Base-by-base conservation (phyloP, 2,797 vertebrate genomes). In the Scolopax bukidnonensis region DNA sequence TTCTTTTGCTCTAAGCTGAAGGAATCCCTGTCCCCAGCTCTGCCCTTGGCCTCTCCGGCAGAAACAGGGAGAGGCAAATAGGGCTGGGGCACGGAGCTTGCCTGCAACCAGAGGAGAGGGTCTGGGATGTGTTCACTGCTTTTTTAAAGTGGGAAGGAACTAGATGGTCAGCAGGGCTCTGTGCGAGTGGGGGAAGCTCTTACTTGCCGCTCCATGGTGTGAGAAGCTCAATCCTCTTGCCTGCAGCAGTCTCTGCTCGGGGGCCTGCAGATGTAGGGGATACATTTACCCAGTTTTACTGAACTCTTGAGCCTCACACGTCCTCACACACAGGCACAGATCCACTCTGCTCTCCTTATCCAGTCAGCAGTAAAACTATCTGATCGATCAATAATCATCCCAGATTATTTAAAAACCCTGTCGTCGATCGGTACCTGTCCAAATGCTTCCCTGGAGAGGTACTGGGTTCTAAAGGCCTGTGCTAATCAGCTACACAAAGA, bases 171-270 rank as follows among this genome's bases (percentile, higher is more conserved):
- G 1, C 28, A 41, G 32, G 23, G 18, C n/a, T 61, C 57, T 83
- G 51, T 40, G 51, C 5, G 19, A 47, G 32, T 12, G 33, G 40
- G 41, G 57, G 60, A 15, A 28, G 1, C 50, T 75, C 45, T 40
- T 8, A 0, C 3, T 23, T 78, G 61, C 57, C 27, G 83, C 27
- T 65, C 81, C 18, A 7, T 30, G 61, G 16, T 32, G 3, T 7
- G 32, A 70, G 56, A 12, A 24, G 6, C 0, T 0, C 0, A 0
- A 5, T 33, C 6, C 14, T 65, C 41, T 12, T 1, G 2, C 56
- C n/a, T 11, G 12, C 6, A 0, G 40, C 27, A 21, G 68, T 3
- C 57, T 68, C 54, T 79, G 13, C 2, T 2, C 36, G 38, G 43
- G 40, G 41, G 60, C 2, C 4, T 18, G 73, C 61, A 47, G 64